Evolutionary conservation across 2,888 invertebrate species (phyloP), one percentile per base, ranked within the genome.

Genomic region (Sthenelais limicola): DNA sequence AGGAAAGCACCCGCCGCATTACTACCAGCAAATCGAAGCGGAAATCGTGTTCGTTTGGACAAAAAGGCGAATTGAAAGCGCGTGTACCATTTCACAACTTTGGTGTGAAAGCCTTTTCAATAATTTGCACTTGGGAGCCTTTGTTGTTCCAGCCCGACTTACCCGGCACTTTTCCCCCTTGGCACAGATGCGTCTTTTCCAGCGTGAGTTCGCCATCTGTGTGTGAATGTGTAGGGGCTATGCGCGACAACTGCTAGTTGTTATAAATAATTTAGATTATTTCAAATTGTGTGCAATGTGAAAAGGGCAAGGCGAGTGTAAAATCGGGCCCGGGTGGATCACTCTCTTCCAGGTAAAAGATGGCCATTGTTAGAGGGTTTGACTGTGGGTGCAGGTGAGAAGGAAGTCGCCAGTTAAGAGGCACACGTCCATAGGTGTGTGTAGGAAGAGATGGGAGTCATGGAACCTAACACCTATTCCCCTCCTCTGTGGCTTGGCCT

Each of bases 21-120:
- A 62, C 62, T 38, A 62, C 35, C 62, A 5, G 62, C 43, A 43
- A 62, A 62, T 62, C 43, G 43, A 62, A 62, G 62, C 62, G 62
- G 62, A 62, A 62, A 62, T 62, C 62, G 24, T 62, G 62, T 62
- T 62, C 62, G 43, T 62, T 43, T 62, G 38, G 15, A 4, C 54
- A 54, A 43, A 5, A 43, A 26, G 21, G 38, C 38, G 62, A 62
- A n/a, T 24, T 38, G 62, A 62, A 38, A 62, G 38, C 24, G 62
- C 38, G 62, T 62, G 62, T 62, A 62, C 62, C 62, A 62, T 62
- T 62, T 62, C 62, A 62, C 62, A 62, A 62, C 62, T 62, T 62
- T 62, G 62, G 62, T 62, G 62, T 62, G 62, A 62, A 62, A 35
- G 62, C 62, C 62, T 62, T 62, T 62, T 62, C 62, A 62, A 43